Percentiles rank a stretch among this genome's conserved stretches.
These are phyloP conservation scores for Thripadectes ignobilis DNA, from an alignment of 2,797 vertebrate species.

Conservation along the genomic window DNA sequence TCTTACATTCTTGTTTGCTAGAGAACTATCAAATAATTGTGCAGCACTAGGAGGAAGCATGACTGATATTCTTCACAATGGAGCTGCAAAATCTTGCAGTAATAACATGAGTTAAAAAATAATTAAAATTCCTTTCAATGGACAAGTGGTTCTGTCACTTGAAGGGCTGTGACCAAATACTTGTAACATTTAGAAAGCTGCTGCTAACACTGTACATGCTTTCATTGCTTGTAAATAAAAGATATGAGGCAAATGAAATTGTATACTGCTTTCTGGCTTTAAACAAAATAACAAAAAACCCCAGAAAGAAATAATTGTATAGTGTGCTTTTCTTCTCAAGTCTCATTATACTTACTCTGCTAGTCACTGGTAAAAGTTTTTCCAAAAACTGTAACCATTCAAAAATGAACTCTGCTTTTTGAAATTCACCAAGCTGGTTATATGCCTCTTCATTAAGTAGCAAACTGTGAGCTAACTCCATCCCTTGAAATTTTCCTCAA, in stretches of 20 bases:
- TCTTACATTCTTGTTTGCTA: background rate
- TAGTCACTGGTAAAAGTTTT: constrained; percentile 79
- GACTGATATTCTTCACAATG: background rate
- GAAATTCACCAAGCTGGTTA: constrained; percentile 81
- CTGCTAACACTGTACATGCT: background rate
- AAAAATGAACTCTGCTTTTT: constrained; percentile 86
- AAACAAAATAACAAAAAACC: background rate
- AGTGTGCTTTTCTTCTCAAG: background rate
- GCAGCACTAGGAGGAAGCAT: background rate
- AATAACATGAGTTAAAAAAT: background rate
- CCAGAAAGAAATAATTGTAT: background rate
- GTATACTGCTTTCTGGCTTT: background rate
- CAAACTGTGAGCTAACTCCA: constrained; percentile 88
- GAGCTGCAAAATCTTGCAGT: background rate
- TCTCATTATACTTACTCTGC: constrained; percentile 75
- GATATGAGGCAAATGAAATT: background rate
- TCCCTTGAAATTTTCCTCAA: constrained; percentile 66
- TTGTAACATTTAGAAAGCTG: background rate
- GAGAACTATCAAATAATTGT: background rate
- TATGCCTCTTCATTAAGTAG: constrained; percentile 84
- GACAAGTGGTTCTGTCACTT: background rate
- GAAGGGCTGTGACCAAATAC: background rate
- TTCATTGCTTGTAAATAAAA: background rate
- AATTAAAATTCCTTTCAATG: background rate
- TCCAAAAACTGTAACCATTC: constrained; percentile 90